Conservation (phyloP, 2,888 invertebrate genomes). For the Drosophila monieri region DNA sequence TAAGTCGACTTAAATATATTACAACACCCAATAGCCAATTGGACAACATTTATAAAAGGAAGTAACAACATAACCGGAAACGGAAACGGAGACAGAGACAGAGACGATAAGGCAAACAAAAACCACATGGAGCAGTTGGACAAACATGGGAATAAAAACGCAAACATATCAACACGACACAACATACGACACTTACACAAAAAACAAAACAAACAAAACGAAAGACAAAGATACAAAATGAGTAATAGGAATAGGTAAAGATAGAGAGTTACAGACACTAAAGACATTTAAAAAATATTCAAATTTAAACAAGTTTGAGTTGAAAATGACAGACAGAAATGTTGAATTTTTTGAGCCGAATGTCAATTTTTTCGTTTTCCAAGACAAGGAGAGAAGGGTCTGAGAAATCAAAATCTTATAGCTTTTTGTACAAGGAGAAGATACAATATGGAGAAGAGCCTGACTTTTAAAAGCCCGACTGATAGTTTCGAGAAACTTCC, state of each 20-base stretch:
- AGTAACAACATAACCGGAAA: conserved; percentile 43
- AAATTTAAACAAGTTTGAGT: conserved; percentile 9
- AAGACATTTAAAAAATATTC: conserved; percentile 38
- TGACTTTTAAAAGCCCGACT: neutral
- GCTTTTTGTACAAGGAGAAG: neutral
- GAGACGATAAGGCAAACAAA: conserved; percentile 38
- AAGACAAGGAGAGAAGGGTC: neutral
- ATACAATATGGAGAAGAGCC: neutral
- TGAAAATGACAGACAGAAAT: conserved; percentile 32
- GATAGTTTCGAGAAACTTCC: neutral
- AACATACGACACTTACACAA: conserved; percentile 15
- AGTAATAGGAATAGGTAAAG: conserved; percentile 22
- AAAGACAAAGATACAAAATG: conserved; percentile 37
- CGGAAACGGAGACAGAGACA: neutral
- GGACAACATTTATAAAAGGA: conserved; percentile 55
- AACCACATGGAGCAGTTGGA: conserved; percentile 43
- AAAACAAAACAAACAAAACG: conserved; percentile 18
- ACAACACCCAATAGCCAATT: conserved; percentile 72
- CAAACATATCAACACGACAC: conserved; percentile 19
- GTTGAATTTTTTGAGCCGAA: conserved; percentile 66
- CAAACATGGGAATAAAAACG: conserved; percentile 40
- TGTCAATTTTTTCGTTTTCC: conserved; percentile 76
- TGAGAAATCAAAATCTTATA: neutral
- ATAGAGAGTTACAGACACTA: conserved; percentile 30
- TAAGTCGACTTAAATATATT: conserved; percentile 40